Base-by-base conservation (phyloP, 2,113 vertebrate genomes). In the Microcebus lehilahytsara region DNA sequence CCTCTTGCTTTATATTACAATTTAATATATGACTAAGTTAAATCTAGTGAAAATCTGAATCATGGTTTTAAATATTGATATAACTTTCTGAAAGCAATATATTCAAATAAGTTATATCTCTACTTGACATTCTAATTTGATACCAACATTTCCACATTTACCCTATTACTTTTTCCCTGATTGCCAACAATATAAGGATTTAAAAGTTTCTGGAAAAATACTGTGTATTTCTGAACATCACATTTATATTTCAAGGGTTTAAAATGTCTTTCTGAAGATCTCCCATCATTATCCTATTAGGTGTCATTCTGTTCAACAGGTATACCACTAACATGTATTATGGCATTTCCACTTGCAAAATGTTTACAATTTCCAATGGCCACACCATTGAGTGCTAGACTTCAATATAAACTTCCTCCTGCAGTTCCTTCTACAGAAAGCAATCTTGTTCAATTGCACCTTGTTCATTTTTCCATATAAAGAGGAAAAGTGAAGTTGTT, bases 391-490 rank as follows among this genome's bases (percentile, higher is more conserved):
- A 93, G 53, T 3, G 11, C n/a, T 85, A 72, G 6, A 75, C 10
- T 94, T 85, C 66, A 67, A 9, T 22, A 88, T 32, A 81, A 67
- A 90, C 88, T 64, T 40, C 6, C 22, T 62, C 32, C 40, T 62
- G 40, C 37, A 66, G 25, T 79, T 91, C 37, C 13, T 93, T 75
- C 42, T 53, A 42, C 22, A 30, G 16, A 93, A 87, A 89, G 12
- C 22, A 80, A 20, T 84, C 56, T 84, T 79, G 17, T 72, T 77
- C 30, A 4, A 9, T 80, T 72, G 27, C 12, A 2, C 91, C 14
- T 93, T 62, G 17, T 94, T 72, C 32, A 51, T 32, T 93, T 96
- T 93, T 96, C 51, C 67, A 74, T 42, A 42, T 20, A 53, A 97
- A 96, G 56, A 89, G 27, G 42, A 46, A 87, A 93, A 71, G 6